phyloP scores from a whole-genome alignment of 2,113 vertebrate species.

The Taurulus bubalis region DNA sequence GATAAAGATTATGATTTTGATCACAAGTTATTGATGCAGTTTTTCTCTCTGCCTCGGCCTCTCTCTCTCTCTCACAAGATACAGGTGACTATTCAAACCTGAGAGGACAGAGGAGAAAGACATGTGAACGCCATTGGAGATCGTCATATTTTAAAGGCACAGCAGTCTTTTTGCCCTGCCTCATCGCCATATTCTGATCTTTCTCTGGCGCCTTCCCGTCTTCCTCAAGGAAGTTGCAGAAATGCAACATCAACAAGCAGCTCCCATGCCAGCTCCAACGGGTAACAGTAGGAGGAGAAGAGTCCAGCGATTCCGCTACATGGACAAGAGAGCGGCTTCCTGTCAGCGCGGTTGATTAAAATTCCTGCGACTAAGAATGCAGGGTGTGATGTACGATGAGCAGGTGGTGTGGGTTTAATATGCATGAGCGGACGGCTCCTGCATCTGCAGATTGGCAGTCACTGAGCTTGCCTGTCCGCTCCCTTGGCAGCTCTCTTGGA shows the following conservation, averaged over 20 bases:
- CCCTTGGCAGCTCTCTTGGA: slow-evolving; percentile 74
- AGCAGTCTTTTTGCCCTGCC: slow-evolving; percentile 13
- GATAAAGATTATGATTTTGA: slow-evolving; percentile 21
- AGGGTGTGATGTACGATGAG: slow-evolving; percentile 80
- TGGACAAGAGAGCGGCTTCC: slow-evolving; percentile 68
- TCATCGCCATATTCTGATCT: neutral
- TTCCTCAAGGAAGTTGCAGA: slow-evolving; percentile 43
- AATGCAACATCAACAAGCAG: slow-evolving; percentile 61
- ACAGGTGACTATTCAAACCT: slow-evolving; percentile 52
- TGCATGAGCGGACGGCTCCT: slow-evolving; percentile 77
- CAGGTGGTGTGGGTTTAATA: slow-evolving; percentile 82
- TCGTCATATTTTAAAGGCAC: slow-evolving; percentile 32
- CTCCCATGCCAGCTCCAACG: slow-evolving; percentile 10
- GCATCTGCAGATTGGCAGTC: slow-evolving; percentile 80
- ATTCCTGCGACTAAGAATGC: slow-evolving; percentile 77
- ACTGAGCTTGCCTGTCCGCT: slow-evolving; percentile 71
- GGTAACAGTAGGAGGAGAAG: slow-evolving; percentile 16
- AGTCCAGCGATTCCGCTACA: slow-evolving; percentile 62
- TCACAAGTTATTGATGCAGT: slow-evolving; percentile 3
- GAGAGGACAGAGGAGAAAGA: slow-evolving; percentile 47
- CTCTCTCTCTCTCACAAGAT: slow-evolving; percentile 20
- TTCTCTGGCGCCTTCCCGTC: slow-evolving; percentile 38
- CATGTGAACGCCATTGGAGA: slow-evolving; percentile 31
- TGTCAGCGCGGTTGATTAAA: slow-evolving; percentile 77
- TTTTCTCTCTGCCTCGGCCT: neutral